These are phyloP conservation scores for Sciurus vulgaris DNA, from an alignment of 2,797 vertebrate genomes.

Conservation along the genomic window DNA sequence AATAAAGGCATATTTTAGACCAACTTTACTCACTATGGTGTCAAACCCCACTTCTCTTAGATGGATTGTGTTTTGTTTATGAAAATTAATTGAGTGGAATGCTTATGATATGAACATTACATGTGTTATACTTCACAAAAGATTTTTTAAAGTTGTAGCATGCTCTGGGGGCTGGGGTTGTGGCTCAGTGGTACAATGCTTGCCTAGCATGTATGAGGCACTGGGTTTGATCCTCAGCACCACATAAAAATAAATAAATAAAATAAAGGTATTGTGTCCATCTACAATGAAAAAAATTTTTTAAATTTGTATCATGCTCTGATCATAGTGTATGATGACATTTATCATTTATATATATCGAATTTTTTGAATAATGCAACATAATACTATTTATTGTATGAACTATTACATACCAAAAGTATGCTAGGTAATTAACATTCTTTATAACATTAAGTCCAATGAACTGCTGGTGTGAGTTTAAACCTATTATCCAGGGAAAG, in stretches of 20 bases:
- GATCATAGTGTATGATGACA: not conserved
- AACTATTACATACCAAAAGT: not conserved
- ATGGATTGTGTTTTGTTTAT: not conserved
- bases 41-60: not conserved
- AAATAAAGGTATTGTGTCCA: too few species aligned
- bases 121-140: not conserved
- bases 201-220: too few species aligned
- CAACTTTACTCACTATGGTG: not conserved
- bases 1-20: not conserved
- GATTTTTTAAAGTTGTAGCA: not conserved
- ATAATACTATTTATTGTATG: not conserved
- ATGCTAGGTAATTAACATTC: not conserved
- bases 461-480: not conserved
- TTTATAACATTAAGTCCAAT: not conserved
- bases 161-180: not conserved
- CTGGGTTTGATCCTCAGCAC: too few species aligned
- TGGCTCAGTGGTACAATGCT: too few species aligned
- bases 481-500: not conserved
- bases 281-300: too few species aligned
- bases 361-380: not conserved
- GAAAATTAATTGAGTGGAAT: not conserved
- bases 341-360: not conserved
- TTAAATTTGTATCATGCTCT: not conserved
- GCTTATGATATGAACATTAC: not conserved
- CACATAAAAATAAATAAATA: too few species aligned